Evolutionary conservation across 2,888 invertebrate species (phyloP).

Genomic region (Spodoptera picta): DNA sequence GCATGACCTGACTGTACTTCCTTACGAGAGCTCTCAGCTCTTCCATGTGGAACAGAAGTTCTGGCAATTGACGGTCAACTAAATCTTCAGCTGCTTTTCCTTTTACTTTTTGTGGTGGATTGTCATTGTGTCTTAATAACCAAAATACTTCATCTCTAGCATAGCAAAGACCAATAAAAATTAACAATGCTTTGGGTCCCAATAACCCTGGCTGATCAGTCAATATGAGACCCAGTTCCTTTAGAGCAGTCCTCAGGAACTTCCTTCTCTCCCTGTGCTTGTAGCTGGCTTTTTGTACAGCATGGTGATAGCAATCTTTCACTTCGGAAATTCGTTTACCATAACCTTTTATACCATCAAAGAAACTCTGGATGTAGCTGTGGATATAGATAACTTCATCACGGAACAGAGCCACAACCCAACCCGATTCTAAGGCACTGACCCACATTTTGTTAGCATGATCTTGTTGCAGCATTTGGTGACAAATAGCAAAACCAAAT

Average conservation of each 20-base stretch:
- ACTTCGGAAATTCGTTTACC: constrained; percentile 97
- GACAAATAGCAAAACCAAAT: constrained; percentile 97
- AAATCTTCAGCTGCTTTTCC: constrained; percentile 97
- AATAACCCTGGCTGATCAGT: constrained; percentile 99
- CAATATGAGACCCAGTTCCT: constrained; percentile 97
- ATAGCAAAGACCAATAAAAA: constrained; percentile 98
- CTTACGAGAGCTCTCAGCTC: constrained; percentile 97
- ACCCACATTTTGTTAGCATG: constrained; percentile 97
- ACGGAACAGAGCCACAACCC: constrained; percentile 97
- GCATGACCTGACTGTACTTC: constrained; percentile 98
- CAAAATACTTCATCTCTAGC: constrained; percentile 99
- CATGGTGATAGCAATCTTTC: constrained; percentile 97
- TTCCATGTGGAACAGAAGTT: constrained; percentile 99
- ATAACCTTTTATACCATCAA: constrained; percentile 98
- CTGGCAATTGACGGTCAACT: constrained; percentile 98
- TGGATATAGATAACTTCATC: constrained; percentile 99
- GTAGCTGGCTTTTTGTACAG: constrained; percentile 96
- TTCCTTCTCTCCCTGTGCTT: constrained; percentile 98
- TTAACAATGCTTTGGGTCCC: constrained; percentile 98
- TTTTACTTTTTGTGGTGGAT: constrained; percentile 97
- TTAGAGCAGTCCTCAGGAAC: constrained; percentile 97
- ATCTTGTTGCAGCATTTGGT: constrained; percentile 95
- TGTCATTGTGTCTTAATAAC: constrained; percentile 98
- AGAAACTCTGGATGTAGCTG: constrained; percentile 96
- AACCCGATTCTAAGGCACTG: constrained; percentile 96